Evolutionary conservation across 2,888 invertebrate genomes (phyloP).

Genomic region (Caenorhabditis sinica): DNA sequence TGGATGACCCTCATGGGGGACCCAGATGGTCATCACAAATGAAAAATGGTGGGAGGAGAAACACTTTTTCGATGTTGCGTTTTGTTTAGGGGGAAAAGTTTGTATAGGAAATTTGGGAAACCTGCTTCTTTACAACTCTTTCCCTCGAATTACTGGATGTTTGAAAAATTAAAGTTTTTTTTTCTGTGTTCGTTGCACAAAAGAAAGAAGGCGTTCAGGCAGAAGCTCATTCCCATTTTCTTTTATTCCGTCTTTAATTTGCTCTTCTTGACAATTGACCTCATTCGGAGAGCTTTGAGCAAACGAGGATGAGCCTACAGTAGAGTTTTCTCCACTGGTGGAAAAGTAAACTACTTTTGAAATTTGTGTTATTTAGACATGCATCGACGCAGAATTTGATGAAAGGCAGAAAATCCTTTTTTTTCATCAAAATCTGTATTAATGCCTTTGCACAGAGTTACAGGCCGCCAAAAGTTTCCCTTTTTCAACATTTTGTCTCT

Average conservation of each 20-base stretch:
- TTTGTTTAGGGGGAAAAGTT: not conserved
- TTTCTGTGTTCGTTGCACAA: not conserved
- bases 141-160: too few relatives aligned
- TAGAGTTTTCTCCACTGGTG: too few relatives aligned
- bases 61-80: conserved; percentile 8
- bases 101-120: not conserved
- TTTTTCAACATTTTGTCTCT: too few relatives aligned
- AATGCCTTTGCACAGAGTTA: too few relatives aligned
- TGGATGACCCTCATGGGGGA: not conserved
- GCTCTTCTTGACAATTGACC: not conserved
- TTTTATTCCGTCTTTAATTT: not conserved
- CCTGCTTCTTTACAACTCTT: not conserved
- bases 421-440: too few relatives aligned
- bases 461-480: too few relatives aligned
- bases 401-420: too few relatives aligned
- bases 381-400: too few relatives aligned
- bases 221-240: not conserved
- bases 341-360: too few relatives aligned
- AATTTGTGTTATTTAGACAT: too few relatives aligned
- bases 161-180: too few relatives aligned
- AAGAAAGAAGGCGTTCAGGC: not conserved
- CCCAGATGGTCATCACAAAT: conserved; percentile 10
- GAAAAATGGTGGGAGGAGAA: not conserved
- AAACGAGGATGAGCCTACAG: too few relatives aligned
- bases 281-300: not conserved